Percentiles rank a stretch among this genome's conserved stretches.
Evolutionary conservation across 2,888 invertebrate genomes (phyloP).

Genomic region (Ellobium chinense): DNA sequence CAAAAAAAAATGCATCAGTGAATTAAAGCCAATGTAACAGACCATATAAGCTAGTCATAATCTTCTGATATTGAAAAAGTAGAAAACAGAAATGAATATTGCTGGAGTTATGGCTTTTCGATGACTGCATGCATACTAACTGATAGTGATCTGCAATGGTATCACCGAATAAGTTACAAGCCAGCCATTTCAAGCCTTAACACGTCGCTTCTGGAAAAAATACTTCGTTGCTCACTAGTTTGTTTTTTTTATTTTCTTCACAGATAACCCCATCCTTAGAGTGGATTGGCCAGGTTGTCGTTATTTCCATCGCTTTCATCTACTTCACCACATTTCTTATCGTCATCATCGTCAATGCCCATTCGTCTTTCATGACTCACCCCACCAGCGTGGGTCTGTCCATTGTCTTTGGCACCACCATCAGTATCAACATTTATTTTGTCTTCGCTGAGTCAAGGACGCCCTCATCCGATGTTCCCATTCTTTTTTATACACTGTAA

Average conservation of each 20-base stretch:
- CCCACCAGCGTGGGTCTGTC: conserved; percentile 55
- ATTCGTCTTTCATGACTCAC: conserved; percentile 54
- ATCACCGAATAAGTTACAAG: too few species aligned
- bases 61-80: too few species aligned
- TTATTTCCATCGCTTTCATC: conserved; percentile 23
- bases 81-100: too few species aligned
- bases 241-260: neutral
- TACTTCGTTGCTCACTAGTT: too few species aligned
- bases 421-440: conserved; percentile 61
- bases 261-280: conserved; percentile 24
- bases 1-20: too few species aligned
- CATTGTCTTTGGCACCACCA: conserved; percentile 59
- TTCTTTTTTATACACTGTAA: conserved; percentile 84
- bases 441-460: conserved; percentile 55
- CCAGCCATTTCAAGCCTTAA: too few species aligned
- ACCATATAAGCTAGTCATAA: too few species aligned
- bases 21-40: too few species aligned
- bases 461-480: conserved; percentile 81
- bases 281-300: conserved; percentile 39
- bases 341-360: conserved; percentile 10
- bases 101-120: too few species aligned
- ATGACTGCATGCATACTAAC: too few species aligned
- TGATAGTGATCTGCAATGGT: too few species aligned
- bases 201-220: too few species aligned
- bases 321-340: conserved; percentile 25